These are phyloP conservation scores for Rhizomys pruinosus DNA, from an alignment of 2,113 vertebrate species.

Conservation along the genomic window DNA sequence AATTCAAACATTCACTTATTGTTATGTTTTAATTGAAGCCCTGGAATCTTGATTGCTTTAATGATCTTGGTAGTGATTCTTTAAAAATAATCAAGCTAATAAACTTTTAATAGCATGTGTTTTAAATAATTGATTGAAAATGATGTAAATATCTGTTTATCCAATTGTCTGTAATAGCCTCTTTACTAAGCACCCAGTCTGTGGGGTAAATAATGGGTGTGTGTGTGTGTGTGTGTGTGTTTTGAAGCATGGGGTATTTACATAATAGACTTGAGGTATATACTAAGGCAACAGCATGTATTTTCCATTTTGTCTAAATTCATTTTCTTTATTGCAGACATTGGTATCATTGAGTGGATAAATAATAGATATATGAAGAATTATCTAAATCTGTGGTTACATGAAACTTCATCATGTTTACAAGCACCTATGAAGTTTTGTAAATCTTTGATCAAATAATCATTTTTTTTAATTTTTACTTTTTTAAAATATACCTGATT, in stretches of 20 bases:
- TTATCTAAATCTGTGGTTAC: constrained; percentile 46
- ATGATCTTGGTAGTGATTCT: constrained; percentile 59
- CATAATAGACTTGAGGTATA: constrained; percentile 54
- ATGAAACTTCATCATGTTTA: constrained; percentile 7
- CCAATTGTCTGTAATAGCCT: constrained; percentile 56
- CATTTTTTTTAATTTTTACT: neutral
- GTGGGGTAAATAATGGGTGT: constrained; percentile 57
- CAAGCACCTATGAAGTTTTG: constrained; percentile 28
- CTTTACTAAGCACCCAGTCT: constrained; percentile 64
- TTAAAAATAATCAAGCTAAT: constrained; percentile 77
- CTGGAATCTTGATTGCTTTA: constrained; percentile 73
- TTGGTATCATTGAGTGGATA: constrained; percentile 52
- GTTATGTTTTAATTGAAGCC: constrained; percentile 72
- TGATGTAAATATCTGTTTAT: constrained; percentile 61
- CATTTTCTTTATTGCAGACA: constrained; percentile 60
- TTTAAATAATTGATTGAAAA: constrained; percentile 76
- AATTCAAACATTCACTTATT: constrained; percentile 71
- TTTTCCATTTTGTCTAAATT: constrained; percentile 57
- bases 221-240: neutral
- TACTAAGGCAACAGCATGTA: constrained; percentile 73
- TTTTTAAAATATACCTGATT: neutral
- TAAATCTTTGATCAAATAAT: constrained; percentile 17
- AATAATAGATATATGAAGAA: constrained; percentile 53
- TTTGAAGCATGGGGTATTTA: constrained; percentile 45
- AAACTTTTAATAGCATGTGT: constrained; percentile 62